Base-by-base conservation (phyloP, 2,888 invertebrate genomes). In the Uloborus plumipes region DNA sequence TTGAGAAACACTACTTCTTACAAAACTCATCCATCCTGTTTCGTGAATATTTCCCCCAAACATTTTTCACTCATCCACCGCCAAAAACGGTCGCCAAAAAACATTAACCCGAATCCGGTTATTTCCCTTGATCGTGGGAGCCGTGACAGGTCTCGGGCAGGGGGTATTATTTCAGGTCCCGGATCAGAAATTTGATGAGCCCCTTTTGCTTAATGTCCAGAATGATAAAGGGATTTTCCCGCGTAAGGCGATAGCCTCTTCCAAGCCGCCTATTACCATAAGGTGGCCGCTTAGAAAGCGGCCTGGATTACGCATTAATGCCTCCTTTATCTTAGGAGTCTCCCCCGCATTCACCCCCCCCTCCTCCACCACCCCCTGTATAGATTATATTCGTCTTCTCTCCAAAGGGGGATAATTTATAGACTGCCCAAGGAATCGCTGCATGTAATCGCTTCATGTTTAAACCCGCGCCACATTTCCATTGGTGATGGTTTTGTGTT, bases 161-260 rank as follows among this genome's bases (percentile, higher is more conserved):
- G 65, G 74, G 66, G 64, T 64, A 64, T 64, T 49, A 70, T 81
- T 75, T 74, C 69, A 81, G 80, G 62, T 50, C 55, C 70, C 31
- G 80, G 67, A 81, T 81, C 80, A 81, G 80, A 74, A 74, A 81
- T 81, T 81, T 81, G 80, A 81, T 81, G 80, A 81, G 80, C 55
- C 80, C 73, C 80, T 81, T 81, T 81, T 81, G 74, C 80, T 81
- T 81, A 81, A 81, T 81, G 80, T 81, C 74, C 80, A 74, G 70
- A 75, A 81, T 81, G 80, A 81, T 81, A 81, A 81, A 81, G 74
- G 74, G 74, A 64, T 55, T 58, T 18, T 18, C 62, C 62, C 16
- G 73, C 67, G 74, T 58, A 64, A 70, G 69, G 69, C 69, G 74
- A 74, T 69, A 64, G 74, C 70, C 69, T 61, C 64, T 58, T 74